Evolutionary conservation across 2,888 invertebrate species (phyloP).

Genomic region (Didymodactylos carnosus): DNA sequence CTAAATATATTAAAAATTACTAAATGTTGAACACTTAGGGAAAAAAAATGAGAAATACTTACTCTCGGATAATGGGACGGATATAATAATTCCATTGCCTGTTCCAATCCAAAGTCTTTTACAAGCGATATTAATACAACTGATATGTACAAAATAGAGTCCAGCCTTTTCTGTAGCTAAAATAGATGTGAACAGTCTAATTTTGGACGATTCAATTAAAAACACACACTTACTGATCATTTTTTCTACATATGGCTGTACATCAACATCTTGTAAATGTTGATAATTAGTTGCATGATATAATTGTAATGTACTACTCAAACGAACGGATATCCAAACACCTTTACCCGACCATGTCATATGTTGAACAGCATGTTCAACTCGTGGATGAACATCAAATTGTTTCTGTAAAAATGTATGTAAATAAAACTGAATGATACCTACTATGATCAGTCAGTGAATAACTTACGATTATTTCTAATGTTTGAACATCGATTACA

Average conservation of each 20-base stretch:
- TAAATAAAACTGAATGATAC: not conserved
- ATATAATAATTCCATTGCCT: conserved; percentile 56
- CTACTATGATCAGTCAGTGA: not conserved
- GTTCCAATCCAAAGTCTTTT: conserved; percentile 94
- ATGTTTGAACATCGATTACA: conserved; percentile 65
- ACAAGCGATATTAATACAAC: conserved; percentile 65
- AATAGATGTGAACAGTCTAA: not conserved
- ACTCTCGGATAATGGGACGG: conserved; percentile 31
- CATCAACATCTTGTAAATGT: conserved; percentile 85
- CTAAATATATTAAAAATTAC: too few species aligned
- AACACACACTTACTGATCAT: conserved; percentile 51
- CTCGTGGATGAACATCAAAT: conserved; percentile 84
- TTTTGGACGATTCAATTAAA: not conserved
- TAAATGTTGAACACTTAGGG: not conserved
- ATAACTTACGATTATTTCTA: conserved; percentile 45
- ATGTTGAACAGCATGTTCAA: conserved; percentile 76
- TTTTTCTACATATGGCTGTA: conserved; percentile 94
- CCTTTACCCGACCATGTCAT: conserved; percentile 89
- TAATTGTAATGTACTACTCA: conserved; percentile 81
- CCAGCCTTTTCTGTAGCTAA: conserved; percentile 82
- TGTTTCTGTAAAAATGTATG: conserved; percentile 41
- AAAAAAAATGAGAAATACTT: not conserved
- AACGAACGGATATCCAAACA: conserved; percentile 91
- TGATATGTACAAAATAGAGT: conserved; percentile 82
- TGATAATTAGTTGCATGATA: conserved; percentile 91